Percentiles rank a stretch among this genome's conserved stretches.
Evolutionary conservation across 2,797 vertebrate genomes (phyloP).

Genomic region (Coregonus ussuriensis): DNA sequence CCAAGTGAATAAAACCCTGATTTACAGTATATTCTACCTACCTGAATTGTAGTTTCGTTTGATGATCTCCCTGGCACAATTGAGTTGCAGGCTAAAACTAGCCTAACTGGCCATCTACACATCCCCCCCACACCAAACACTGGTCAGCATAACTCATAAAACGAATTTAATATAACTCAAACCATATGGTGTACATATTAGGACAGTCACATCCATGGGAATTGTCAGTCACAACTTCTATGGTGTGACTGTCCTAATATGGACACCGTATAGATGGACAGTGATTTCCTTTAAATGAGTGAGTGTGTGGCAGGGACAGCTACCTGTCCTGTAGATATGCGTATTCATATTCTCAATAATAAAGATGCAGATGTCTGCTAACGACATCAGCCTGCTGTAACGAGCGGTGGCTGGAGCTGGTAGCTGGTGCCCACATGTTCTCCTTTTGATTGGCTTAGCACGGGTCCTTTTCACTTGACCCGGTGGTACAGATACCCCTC

Average conservation of each 20-base stretch:
- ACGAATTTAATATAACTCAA: background rate
- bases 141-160: constrained; percentile 6
- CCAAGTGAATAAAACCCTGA: background rate
- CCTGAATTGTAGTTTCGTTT: background rate
- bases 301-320: constrained; percentile 40
- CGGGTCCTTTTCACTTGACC: background rate
- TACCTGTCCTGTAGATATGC: constrained; percentile 49
- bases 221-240: background rate
- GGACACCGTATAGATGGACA: constrained; percentile 19
- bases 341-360: constrained; percentile 59
- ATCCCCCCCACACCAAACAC: constrained; percentile 24
- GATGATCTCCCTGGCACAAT: background rate
- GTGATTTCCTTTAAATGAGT: constrained; percentile 36
- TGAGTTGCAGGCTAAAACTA: constrained; percentile 11
- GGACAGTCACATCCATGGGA: background rate
- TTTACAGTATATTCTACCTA: background rate
- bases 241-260: background rate
- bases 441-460: constrained; percentile 48
- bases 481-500: background rate
- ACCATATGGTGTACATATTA: background rate
- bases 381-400: constrained; percentile 64
- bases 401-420: constrained; percentile 59
- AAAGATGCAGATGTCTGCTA: constrained; percentile 70
- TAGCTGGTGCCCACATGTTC: constrained; percentile 55
- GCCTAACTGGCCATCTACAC: constrained; percentile 52